Conservation (phyloP, 2,888 invertebrate species). For the Ctena decussata region DNA sequence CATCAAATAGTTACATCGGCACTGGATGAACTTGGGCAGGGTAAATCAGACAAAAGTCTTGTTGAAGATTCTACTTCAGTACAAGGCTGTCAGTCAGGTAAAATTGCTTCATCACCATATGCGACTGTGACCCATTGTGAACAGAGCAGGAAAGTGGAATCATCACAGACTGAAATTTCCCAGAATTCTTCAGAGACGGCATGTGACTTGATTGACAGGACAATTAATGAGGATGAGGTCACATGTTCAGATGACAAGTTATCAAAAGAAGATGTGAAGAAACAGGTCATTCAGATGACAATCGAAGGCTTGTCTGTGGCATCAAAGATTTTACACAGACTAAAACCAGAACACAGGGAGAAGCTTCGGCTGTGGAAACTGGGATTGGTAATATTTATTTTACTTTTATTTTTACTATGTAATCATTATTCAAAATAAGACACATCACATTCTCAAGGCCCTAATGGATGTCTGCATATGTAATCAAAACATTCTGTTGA, state of each 20-base stretch:
- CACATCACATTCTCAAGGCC: too few species aligned
- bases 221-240: neutral
- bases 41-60: neutral
- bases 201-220: neutral
- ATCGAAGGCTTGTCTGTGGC: constrained; percentile 39
- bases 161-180: neutral
- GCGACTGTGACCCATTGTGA: neutral
- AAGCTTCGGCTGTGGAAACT: constrained; percentile 36
- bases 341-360: constrained; percentile 60
- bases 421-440: too few species aligned
- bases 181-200: neutral
- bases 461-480: too few species aligned
- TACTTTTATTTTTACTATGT: too few species aligned
- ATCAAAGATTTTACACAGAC: constrained; percentile 47
- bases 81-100: neutral
- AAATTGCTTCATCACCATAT: neutral
- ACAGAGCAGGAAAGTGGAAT: neutral
- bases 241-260: constrained; percentile 2
- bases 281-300: constrained; percentile 12
- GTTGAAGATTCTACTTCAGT: neutral
- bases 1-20: neutral
- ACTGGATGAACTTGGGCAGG: neutral
- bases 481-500: too few species aligned
- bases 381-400: constrained; percentile 53
- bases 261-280: neutral